Evolutionary conservation across 2,113 vertebrate species (phyloP).

Genomic region (Trachemys scripta): DNA sequence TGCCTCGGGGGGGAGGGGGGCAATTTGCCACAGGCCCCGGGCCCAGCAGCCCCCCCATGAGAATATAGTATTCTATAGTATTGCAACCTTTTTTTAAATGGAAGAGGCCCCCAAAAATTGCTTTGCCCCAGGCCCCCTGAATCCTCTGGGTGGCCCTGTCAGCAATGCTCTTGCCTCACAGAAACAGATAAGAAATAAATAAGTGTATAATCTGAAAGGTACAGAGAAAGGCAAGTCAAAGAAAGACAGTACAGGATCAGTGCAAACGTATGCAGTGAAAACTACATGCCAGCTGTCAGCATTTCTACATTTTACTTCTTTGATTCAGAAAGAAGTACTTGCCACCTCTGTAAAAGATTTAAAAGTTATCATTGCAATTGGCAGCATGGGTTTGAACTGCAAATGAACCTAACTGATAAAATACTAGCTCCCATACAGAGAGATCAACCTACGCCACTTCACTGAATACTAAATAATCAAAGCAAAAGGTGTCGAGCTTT

Average conservation of each 20-base stretch:
- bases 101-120: too few relatives aligned
- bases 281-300: accelerated
- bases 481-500: not conserved
- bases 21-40: too few relatives aligned
- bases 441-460: not conserved
- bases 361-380: not conserved
- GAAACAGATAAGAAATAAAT: not conserved
- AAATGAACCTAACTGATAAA: not conserved
- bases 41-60: too few relatives aligned
- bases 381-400: not conserved
- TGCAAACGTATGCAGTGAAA: not conserved
- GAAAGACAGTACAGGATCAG: not conserved
- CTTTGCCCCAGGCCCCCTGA: too few relatives aligned
- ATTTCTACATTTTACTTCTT: not conserved
- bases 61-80: too few relatives aligned
- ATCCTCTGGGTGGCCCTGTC: not conserved
- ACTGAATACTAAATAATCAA: not conserved
- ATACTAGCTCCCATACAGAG: not conserved
- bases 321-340: not conserved
- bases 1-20: too few relatives aligned
- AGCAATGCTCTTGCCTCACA: not conserved
- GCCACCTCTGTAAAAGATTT: not conserved
- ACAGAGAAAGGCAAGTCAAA: not conserved
- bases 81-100: too few relatives aligned
- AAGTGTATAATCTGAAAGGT: not conserved